These are phyloP conservation scores for Porites australiensis DNA, from an alignment of 64 coral and sea anemone genomes.

Conservation along the genomic window DNA sequence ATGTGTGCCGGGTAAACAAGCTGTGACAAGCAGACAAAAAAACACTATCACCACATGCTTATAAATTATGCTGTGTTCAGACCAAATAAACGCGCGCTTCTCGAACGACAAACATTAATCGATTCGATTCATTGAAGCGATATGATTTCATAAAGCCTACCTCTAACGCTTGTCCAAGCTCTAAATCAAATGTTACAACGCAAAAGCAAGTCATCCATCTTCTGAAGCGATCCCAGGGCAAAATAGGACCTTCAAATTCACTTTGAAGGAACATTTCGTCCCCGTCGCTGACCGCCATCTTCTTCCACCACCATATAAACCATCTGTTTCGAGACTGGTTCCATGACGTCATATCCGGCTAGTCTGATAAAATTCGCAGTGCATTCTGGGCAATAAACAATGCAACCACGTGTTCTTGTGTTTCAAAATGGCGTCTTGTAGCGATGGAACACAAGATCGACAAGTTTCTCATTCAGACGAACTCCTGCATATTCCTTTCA, in stretches of 20 bases:
- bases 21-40: slow-evolving; percentile 52
- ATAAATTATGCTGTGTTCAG: slow-evolving; percentile 26
- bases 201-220: slow-evolving; percentile 99
- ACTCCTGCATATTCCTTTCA: slow-evolving; percentile 14
- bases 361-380: not conserved
- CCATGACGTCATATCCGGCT: slow-evolving; percentile 35
- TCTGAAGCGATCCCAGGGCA: slow-evolving; percentile 99
- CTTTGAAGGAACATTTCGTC: slow-evolving; percentile 68
- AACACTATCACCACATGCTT: slow-evolving; percentile 26
- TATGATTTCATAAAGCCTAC: slow-evolving; percentile 18
- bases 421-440: slow-evolving; percentile 49
- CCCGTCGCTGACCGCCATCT: slow-evolving; percentile 84
- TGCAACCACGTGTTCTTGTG: not conserved
- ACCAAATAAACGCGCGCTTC: slow-evolving; percentile 2
- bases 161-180: slow-evolving; percentile 97
- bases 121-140: not conserved
- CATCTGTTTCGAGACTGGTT: not conserved
- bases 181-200: slow-evolving; percentile 97
- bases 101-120: not conserved
- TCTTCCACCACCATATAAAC: slow-evolving; percentile 36
- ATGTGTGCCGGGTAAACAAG: slow-evolving; percentile 89
- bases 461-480: slow-evolving; percentile 16
- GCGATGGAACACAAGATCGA: slow-evolving; percentile 14
- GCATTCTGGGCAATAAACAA: slow-evolving; percentile 25
- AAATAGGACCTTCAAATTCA: slow-evolving; percentile 61